Evolutionary conservation across 2,113 vertebrate genomes (phyloP).

Genomic region (Phalacrocorax carbo): DNA sequence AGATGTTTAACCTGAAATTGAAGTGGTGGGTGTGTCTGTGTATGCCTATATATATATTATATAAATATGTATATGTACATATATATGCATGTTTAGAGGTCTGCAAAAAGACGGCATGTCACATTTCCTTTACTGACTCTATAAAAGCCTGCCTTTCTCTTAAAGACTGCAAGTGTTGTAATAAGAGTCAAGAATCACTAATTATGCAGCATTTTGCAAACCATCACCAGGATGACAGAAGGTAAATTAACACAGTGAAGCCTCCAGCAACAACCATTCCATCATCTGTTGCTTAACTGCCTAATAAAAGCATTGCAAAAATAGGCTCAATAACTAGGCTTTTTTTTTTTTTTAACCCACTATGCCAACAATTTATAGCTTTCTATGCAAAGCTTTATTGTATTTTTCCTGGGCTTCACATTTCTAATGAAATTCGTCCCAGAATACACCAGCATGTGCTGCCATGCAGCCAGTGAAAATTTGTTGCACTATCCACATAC

Average conservation of each 20-base stretch:
- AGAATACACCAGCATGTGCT: neutral
- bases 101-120: neutral
- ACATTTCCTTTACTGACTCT: neutral
- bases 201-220: neutral
- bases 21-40: neutral
- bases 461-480: neutral
- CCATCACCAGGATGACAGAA: neutral
- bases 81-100: neutral
- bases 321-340: neutral
- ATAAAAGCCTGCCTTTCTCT: neutral
- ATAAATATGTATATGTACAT: too few relatives aligned
- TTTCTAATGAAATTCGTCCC: neutral
- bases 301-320: neutral
- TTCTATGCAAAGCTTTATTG: neutral
- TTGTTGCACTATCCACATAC: fast-evolving
- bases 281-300: neutral
- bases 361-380: fast-evolving
- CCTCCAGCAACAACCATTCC: neutral
- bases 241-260: neutral
- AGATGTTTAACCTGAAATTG: neutral
- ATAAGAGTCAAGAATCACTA: neutral
- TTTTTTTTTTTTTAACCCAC: neutral
- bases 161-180: neutral
- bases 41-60: too few relatives aligned
- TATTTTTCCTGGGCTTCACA: neutral